Base-by-base conservation (phyloP, 30 jellyfish, hydroid and myxozoan genomes). In the Turritopsis rubra region DNA sequence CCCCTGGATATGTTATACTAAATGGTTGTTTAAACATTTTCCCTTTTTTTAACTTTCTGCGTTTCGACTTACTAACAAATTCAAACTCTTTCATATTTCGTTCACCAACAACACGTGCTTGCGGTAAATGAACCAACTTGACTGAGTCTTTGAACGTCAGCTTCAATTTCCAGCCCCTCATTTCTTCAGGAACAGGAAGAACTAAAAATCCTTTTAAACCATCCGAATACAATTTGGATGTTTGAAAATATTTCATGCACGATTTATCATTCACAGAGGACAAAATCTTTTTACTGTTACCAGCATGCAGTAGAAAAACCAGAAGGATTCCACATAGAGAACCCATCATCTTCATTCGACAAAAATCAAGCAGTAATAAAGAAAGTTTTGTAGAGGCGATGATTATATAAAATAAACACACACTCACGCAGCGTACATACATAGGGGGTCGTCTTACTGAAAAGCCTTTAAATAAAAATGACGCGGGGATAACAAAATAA, bases 161-260 rank as follows among this genome's bases (percentile, higher is more conserved):
- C 19, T 27, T 23, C 77, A 68, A 23, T 27, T 9, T 23, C 77
- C 77, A 68, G 9, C 77, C 30, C 30, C 30, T 68, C 31, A n/a
- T 68, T 23, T 68, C 30, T 19, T 68, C 22, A 9, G 28, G 77
- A n/a, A 68, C 77, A 23, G 77, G 77, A 23, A 68, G 30, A 23
- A 68, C 77, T 23, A 68, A 27, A 68, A n/a, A 68, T 7, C 77
- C 77, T n/a, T 68, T 27, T 9, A 68, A 68, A n/a, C 77, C 77
- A 19, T 68, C 77, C 28, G 77, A 27, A 23, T 27, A 68, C 4
- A n/a, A 23, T 9, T 68, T 68, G 31, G 77, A 7, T 16, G 30
- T 27, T n/a, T 68, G 30, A n/a, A 68, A 68, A 68, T 68, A 68
- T 68, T 68, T 68, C 77, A 22, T 68, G 21, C 77, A 68, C 19